phyloP scores from a whole-genome alignment of 2,888 invertebrate species.

The Phengaris arion region DNA sequence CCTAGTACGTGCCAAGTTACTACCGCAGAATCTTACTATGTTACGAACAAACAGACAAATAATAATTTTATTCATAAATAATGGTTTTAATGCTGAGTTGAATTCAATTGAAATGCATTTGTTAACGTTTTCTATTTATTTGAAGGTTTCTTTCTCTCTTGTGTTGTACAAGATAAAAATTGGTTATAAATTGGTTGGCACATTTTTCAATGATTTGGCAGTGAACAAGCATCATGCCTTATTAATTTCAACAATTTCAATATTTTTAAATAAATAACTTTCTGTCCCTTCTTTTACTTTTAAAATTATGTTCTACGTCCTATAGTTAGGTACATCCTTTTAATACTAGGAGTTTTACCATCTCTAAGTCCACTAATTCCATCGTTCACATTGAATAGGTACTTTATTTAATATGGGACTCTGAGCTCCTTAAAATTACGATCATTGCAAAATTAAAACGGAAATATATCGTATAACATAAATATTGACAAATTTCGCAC shows the following conservation, averaged over 20 bases:
- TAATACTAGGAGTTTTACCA: conserved; percentile 11
- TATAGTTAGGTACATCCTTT: neutral
- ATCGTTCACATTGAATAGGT: conserved; percentile 22
- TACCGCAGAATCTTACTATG: neutral
- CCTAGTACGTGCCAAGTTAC: neutral
- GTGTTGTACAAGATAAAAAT: neutral
- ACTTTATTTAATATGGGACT: conserved; percentile 29
- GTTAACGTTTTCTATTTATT: neutral
- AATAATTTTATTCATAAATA: neutral
- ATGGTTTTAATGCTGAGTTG: neutral
- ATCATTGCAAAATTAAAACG: conserved; percentile 19
- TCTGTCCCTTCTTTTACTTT: neutral
- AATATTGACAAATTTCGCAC: neutral
- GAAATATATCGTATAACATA: conserved; percentile 11
- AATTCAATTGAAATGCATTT: neutral
- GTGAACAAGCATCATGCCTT: conserved; percentile 1
- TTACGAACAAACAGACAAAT: neutral
- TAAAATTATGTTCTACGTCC: neutral
- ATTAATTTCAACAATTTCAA: neutral
- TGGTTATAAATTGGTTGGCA: neutral
- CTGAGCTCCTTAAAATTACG: conserved; percentile 25
- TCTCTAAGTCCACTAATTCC: neutral
- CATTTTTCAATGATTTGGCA: neutral
- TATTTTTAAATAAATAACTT: neutral
- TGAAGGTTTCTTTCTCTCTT: neutral